These are phyloP conservation scores for Taurulus bubalis DNA, from an alignment of 2,113 vertebrate species.

Conservation along the genomic window DNA sequence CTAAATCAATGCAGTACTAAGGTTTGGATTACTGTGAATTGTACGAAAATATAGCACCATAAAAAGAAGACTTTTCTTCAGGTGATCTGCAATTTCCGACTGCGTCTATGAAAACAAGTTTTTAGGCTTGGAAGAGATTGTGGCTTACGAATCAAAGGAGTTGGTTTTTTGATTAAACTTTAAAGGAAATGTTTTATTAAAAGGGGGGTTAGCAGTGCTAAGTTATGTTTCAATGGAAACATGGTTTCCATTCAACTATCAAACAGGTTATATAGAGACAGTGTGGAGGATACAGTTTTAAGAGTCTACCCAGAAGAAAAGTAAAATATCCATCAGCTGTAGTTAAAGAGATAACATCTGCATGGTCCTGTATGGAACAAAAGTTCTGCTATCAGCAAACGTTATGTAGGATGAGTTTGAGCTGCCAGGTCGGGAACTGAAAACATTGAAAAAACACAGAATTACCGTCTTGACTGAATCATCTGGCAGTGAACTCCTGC, in stretches of 20 bases:
- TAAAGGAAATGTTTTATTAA: not conserved
- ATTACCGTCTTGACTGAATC: not conserved
- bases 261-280: not conserved
- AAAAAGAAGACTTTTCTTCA: not conserved
- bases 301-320: not conserved
- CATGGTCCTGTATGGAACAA: not conserved
- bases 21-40: slow-evolving; percentile 10
- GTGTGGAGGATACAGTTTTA: not conserved
- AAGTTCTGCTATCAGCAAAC: not conserved
- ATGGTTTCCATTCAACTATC: not conserved
- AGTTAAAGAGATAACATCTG: not conserved
- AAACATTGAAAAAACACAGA: not conserved
- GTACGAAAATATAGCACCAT: not conserved
- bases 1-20: not conserved
- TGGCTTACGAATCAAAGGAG: slow-evolving; percentile 7
- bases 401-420: not conserved
- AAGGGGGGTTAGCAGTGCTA: not conserved
- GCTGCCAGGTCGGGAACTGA: not conserved
- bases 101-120: not conserved
- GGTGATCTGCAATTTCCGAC: slow-evolving; percentile 3
- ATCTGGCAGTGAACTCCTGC: not conserved
- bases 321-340: not conserved
- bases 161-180: slow-evolving; percentile 3
- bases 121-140: slow-evolving; percentile 14
- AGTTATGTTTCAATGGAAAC: not conserved